These are phyloP conservation scores for Pseudomugil tenellus DNA, from an alignment of 2,797 vertebrate species.

Conservation along the genomic window DNA sequence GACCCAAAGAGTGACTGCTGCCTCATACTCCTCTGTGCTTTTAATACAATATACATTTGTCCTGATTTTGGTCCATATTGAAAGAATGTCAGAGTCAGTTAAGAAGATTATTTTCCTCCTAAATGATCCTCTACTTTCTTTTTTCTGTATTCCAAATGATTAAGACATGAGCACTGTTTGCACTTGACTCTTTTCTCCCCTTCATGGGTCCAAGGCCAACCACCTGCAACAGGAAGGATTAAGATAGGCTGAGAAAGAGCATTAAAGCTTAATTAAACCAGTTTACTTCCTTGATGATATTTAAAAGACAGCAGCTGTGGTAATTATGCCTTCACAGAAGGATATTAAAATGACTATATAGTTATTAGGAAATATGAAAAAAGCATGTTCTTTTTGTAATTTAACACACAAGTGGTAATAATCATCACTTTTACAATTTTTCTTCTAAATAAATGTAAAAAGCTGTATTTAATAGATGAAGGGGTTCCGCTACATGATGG, in stretches of 20 bases:
- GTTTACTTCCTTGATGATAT: conserved; percentile 47
- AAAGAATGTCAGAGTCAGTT: conserved; percentile 60
- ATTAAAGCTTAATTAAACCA: conserved; percentile 33
- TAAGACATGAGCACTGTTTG: conserved; percentile 65
- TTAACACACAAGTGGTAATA: conserved; percentile 10
- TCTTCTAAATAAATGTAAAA: background rate
- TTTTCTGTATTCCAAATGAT: conserved; percentile 48
- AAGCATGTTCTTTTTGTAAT: conserved; percentile 13
- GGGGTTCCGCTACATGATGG: background rate
- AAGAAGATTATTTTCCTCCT: conserved; percentile 56
- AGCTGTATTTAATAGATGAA: background rate
- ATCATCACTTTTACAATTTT: conserved; percentile 2
- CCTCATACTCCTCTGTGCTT: conserved; percentile 83
- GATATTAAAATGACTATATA: conserved; percentile 17
- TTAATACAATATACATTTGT: conserved; percentile 73
- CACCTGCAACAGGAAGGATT: conserved; percentile 69
- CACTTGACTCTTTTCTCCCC: conserved; percentile 39
- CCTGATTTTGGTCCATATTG: conserved; percentile 56
- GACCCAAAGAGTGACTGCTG: conserved; percentile 61
- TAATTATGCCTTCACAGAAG: conserved; percentile 32
- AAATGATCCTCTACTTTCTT: conserved; percentile 46
- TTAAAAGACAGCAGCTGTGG: conserved; percentile 43
- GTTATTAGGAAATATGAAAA: conserved; percentile 21
- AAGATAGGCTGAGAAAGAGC: conserved; percentile 44
- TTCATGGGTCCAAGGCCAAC: conserved; percentile 52